Conservation (phyloP, 2,113 vertebrate genomes). For the Oncorhynchus masou region DNA sequence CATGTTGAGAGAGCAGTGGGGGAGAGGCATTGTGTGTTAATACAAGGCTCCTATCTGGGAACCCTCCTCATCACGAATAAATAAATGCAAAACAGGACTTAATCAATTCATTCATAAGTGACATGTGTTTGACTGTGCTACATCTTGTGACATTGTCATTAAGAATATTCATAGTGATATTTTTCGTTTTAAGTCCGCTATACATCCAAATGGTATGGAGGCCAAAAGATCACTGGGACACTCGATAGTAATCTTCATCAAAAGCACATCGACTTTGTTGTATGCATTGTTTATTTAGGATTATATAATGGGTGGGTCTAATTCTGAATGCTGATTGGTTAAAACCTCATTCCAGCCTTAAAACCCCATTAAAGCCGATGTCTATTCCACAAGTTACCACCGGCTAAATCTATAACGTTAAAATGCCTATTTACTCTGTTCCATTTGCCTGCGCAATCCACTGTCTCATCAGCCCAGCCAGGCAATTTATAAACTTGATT, state of each 20-base stretch:
- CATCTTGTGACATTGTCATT: background rate
- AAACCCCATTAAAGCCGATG: too few species aligned
- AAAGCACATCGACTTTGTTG: constrained; percentile 30
- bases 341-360: too few species aligned
- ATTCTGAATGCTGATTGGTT: background rate
- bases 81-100: background rate
- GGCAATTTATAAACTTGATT: too few species aligned
- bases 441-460: too few species aligned
- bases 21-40: too few species aligned
- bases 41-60: background rate
- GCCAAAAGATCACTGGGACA: background rate
- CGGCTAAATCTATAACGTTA: too few species aligned
- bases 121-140: background rate
- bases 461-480: too few species aligned
- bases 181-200: background rate
- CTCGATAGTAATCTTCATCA: constrained; percentile 16
- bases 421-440: too few species aligned
- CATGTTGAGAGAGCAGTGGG: too few species aligned
- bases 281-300: constrained; percentile 14
- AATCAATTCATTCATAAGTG: background rate
- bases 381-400: too few species aligned
- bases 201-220: background rate
- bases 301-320: too few species aligned
- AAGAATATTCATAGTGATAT: background rate
- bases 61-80: background rate